Evolutionary conservation across 2,797 vertebrate species (phyloP).

Genomic region (Neopelma chrysocephalum): DNA sequence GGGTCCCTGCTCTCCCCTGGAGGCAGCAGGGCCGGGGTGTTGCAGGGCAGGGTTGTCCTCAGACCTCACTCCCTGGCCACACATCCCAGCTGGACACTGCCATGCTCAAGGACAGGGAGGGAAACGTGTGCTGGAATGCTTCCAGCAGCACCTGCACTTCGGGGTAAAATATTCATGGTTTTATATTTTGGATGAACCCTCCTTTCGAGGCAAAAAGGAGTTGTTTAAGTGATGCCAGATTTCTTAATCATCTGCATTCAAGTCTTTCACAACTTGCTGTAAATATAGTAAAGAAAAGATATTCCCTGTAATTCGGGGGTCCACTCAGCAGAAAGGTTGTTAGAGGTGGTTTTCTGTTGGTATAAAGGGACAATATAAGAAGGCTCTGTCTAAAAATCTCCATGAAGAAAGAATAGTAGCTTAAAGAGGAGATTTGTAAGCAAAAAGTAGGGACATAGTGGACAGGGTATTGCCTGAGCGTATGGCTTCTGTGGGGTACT

Average conservation of each 20-base stretch:
- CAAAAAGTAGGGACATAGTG: not conserved
- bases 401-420: not conserved
- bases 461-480: not conserved
- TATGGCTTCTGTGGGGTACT: not conserved
- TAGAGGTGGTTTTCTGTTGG: not conserved
- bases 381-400: not conserved
- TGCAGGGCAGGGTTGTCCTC: not conserved
- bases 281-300: not conserved
- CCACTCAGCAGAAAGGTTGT: not conserved
- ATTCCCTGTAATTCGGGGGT: not conserved
- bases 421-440: not conserved
- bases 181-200: not conserved
- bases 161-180: not conserved
- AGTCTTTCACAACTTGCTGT: not conserved
- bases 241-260: accelerated
- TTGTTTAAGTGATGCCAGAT: not conserved
- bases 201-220: not conserved
- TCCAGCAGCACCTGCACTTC: not conserved
- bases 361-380: not conserved
- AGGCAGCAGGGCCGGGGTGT: not conserved
- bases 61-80: not conserved
- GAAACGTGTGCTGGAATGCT: not conserved
- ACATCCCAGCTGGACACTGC: not conserved
- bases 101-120: not conserved
- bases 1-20: not conserved